Percentiles rank a stretch among this genome's conserved stretches.
Conservation (phyloP, 1,140 invertebrate genomes). For the Heterodera carotae region DNA sequence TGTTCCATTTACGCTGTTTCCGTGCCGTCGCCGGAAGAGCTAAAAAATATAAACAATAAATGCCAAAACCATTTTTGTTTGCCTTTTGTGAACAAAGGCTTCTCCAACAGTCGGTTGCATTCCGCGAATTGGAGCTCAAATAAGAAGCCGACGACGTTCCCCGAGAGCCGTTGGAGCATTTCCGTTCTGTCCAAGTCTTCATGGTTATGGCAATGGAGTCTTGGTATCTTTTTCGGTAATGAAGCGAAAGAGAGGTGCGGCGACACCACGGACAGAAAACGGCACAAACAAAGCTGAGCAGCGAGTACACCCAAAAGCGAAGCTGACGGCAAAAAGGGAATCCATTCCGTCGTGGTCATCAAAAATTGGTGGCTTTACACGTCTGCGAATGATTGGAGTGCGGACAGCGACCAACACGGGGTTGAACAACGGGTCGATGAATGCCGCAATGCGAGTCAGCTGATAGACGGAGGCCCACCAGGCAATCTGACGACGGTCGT, state of each 20-base stretch:
- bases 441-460: constrained; percentile 52
- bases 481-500: constrained; percentile 56
- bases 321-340: constrained; percentile 21
- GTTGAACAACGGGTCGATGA: constrained; percentile 62
- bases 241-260: neutral
- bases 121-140: constrained; percentile 21
- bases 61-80: neutral
- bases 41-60: neutral
- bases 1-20: neutral
- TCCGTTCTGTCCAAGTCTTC: neutral
- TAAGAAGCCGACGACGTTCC: constrained; percentile 25
- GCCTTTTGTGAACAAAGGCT: neutral
- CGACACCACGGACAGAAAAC: constrained; percentile 46
- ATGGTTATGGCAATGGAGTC: constrained; percentile 19
- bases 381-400: constrained; percentile 57
- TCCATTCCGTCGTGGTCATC: neutral
- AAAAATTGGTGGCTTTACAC: constrained; percentile 33
- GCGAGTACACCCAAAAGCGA: constrained; percentile 41
- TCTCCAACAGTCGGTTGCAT: neutral
- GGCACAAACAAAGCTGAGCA: constrained; percentile 25
- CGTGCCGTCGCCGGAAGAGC: neutral
- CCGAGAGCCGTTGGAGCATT: neutral
- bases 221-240: constrained; percentile 4
- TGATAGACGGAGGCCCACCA: constrained; percentile 51
- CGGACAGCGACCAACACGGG: constrained; percentile 58